Conservation (phyloP, 2,113 vertebrate genomes). For the Pogona vitticeps region DNA sequence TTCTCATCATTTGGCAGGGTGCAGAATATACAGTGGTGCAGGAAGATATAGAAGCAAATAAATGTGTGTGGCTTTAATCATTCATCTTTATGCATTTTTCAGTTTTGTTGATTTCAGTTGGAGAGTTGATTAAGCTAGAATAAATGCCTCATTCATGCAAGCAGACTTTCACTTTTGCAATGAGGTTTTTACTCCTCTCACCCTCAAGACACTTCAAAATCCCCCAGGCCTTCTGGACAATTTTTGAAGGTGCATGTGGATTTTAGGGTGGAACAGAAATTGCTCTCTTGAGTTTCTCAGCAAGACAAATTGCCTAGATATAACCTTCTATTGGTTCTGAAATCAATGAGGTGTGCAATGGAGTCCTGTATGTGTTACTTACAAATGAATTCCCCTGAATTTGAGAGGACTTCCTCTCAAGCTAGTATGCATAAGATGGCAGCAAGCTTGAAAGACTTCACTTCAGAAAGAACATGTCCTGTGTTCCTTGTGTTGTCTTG, state of each 20-base stretch:
- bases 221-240: background rate
- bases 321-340: background rate
- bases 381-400: no score
- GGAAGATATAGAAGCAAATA: no score
- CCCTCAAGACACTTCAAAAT: background rate
- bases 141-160: background rate
- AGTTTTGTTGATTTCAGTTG: background rate
- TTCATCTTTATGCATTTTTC: background rate
- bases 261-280: background rate
- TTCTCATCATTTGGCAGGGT: no score
- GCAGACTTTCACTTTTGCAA: no score
- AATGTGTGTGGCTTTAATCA: background rate
- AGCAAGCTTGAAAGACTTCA: background rate
- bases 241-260: no score
- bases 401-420: no score
- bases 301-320: background rate
- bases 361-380: background rate
- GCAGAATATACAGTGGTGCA: no score
- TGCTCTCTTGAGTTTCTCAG: background rate
- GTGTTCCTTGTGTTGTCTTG: no score
- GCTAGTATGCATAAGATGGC: background rate
- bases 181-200: background rate
- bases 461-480: background rate
- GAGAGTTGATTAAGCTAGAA: background rate
- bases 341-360: background rate